These are phyloP conservation scores for Neopelma chrysocephalum DNA, from an alignment of 2,797 vertebrate species.

Conservation along the genomic window DNA sequence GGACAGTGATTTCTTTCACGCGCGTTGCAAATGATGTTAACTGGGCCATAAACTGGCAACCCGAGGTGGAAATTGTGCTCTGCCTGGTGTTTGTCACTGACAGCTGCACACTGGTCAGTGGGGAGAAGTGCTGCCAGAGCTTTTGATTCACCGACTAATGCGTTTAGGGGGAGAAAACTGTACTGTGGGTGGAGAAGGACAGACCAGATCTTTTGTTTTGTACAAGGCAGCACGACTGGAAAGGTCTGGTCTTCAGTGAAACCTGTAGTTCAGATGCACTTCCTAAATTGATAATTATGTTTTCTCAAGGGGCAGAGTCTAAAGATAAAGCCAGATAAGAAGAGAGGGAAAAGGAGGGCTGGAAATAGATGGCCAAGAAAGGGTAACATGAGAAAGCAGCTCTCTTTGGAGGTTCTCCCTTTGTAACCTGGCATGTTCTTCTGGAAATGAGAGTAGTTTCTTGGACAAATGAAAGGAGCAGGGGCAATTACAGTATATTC, in stretches of 20 bases:
- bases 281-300: background rate
- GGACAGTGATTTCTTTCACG: slow-evolving; percentile 1
- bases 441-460: background rate
- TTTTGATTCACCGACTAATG: background rate
- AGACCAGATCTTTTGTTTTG: background rate
- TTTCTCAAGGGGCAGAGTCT: background rate
- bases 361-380: background rate
- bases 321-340: background rate
- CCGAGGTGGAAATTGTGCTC: background rate
- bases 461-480: background rate
- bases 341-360: background rate
- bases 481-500: background rate
- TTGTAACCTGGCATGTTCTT: background rate
- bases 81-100: slow-evolving; percentile 29
- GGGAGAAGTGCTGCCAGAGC: background rate
- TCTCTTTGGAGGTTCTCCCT: background rate
- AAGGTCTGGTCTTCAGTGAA: background rate
- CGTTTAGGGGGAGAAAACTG: background rate
- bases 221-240: background rate
- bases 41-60: background rate
- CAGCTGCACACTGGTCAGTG: slow-evolving; percentile 27
- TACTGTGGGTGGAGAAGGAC: background rate
- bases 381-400: fast-evolving
- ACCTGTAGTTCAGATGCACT: background rate
- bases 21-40: background rate